These are phyloP conservation scores for Agrenia bidenticulata DNA, from an alignment of 2,888 invertebrate genomes.

Conservation along the genomic window DNA sequence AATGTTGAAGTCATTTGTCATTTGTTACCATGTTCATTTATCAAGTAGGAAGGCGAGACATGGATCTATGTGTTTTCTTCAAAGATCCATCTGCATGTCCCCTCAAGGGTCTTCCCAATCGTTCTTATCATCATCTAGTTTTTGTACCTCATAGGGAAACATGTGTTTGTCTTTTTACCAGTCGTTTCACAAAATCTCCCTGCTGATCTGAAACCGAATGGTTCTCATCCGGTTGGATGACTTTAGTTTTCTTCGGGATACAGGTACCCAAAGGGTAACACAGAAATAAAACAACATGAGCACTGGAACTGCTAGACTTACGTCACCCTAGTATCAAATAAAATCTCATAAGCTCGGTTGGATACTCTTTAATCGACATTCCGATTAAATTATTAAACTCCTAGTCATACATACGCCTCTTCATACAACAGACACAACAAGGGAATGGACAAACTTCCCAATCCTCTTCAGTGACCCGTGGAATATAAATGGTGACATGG, in stretches of 20 bases:
- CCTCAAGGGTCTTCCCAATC: conserved; percentile 11
- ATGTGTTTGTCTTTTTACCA: conserved; percentile 29
- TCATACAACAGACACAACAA: no score
- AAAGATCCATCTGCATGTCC: conserved; percentile 14
- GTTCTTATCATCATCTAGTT: conserved; percentile 2
- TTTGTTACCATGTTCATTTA: conserved; percentile 48
- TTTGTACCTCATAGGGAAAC: not conserved
- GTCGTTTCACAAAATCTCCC: conserved; percentile 22
- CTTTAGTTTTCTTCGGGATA: not conserved
- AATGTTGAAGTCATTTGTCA: conserved; percentile 51
- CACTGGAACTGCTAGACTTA: no score
- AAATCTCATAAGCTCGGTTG: not conserved
- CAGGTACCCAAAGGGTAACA: not conserved
- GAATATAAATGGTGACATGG: conserved; percentile 12
- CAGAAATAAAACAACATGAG: no score
- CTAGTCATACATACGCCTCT: no score
- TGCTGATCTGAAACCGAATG: conserved; percentile 24
- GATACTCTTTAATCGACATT: not conserved
- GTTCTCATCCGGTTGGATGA: conserved; percentile 23
- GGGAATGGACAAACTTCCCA: no score
- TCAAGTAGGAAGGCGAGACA: conserved; percentile 36
- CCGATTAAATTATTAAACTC: conserved; percentile 3
- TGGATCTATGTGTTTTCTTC: conserved; percentile 28
- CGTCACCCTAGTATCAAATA: not conserved
- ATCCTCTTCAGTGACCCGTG: conserved; percentile 5